Evolutionary conservation across 2,888 invertebrate species (phyloP).

Genomic region (Xestia ashworthii): DNA sequence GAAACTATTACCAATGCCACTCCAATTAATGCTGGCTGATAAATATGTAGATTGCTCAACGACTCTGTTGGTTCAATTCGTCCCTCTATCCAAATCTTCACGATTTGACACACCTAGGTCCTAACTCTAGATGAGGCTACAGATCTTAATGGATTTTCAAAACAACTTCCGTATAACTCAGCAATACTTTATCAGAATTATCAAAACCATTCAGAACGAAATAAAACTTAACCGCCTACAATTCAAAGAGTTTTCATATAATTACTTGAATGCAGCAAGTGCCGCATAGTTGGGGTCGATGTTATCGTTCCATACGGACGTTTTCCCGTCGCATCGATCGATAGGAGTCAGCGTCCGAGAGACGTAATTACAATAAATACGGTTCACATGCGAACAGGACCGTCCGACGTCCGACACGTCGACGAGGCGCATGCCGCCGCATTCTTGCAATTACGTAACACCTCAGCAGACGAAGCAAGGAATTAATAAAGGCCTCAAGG

Average conservation of each 20-base stretch:
- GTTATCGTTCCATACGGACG: constrained; percentile 73
- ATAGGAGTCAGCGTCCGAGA: constrained; percentile 77
- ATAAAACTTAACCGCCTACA: constrained; percentile 21
- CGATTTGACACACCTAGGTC: constrained; percentile 15
- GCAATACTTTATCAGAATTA: not conserved
- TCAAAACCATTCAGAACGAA: not conserved
- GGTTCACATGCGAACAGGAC: constrained; percentile 84
- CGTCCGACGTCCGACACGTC: constrained; percentile 70
- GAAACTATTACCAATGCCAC: constrained; percentile 82
- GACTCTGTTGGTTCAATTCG: constrained; percentile 55
- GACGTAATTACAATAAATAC: constrained; percentile 88
- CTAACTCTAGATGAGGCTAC: not conserved
- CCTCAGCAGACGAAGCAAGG: constrained; percentile 66
- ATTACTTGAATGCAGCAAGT: constrained; percentile 54
- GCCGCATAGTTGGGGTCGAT: constrained; percentile 76
- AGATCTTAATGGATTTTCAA: not conserved
- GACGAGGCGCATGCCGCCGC: constrained; percentile 74
- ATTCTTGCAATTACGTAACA: constrained; percentile 84
- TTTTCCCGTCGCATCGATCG: constrained; percentile 75
- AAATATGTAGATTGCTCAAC: constrained; percentile 73
- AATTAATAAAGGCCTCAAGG: constrained; percentile 64
- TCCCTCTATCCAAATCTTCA: constrained; percentile 28
- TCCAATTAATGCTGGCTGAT: constrained; percentile 81
- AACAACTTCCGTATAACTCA: not conserved
- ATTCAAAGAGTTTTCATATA: constrained; percentile 46